Evolutionary conservation across 2,888 invertebrate species (phyloP), one percentile per base, ranked within the genome.

Genomic region (Dasypolia templi): DNA sequence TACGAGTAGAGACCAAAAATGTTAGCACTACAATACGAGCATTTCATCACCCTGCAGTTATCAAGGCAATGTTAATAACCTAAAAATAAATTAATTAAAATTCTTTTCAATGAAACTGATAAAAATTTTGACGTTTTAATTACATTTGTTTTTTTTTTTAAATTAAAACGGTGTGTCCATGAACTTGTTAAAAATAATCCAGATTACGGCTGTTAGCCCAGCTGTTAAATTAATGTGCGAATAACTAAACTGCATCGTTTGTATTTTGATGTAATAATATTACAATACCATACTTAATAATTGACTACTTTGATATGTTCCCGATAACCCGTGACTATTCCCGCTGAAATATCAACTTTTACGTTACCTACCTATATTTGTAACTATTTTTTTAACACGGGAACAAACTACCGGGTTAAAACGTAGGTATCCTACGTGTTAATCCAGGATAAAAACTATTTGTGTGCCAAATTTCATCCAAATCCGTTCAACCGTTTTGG

Each of bases 31-130:
- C 22, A 63, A 58, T 39, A 51, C 22, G n/a, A 53, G 53, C 42
- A 53, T 26, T 67, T 44, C 68, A 79, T 79, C 65, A 69, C 44
- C 29, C n/a, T 69, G 49, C 49, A 73, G 59, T 39, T 66, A 82
- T 72, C 72, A 58, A 64, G 64, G 68, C 64, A 78, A 84, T 83
- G 81, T 83, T 87, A 86, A 84, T 81, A 72, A 82, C 79, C 66
- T 68, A 74, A 65, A 59, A 76, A 80, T 80, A 65, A 66, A 72
- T 77, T 82, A 64, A 87, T 82, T 86, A 86, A 86, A 78, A 84
- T 87, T 81, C 79, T 67, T 81, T 64, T 49, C 51, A 75, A 29
- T 75, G 62, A 72, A 81, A 70, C 79, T 79, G 75, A 85, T 86
- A 79, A 83, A 83, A 86, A 79, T 86, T 72, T 78, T 71, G 62